Evolutionary conservation across 1,140 invertebrate species (phyloP), one percentile per base, ranked within the genome.

Genomic region (Chrysoperla carnea): DNA sequence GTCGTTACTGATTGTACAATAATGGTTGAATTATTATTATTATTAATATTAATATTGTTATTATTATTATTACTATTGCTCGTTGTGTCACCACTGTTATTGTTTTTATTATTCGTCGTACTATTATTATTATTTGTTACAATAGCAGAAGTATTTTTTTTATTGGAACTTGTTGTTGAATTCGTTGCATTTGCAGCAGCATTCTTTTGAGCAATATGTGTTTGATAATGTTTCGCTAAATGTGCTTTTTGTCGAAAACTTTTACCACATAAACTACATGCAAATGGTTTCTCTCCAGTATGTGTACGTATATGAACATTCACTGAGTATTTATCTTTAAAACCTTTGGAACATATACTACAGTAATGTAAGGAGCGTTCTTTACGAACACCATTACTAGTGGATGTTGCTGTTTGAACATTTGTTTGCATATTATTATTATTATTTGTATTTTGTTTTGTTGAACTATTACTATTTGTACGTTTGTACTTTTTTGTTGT

Each of bases 191-290:
- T 52, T 11, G 54, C 52, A 14, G 57, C 57, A 12, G 59, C 58
- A 35, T 71, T 78, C 54, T 82, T 82, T 55, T 84, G 80, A 7
- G 81, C 80, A 45, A 85, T 78, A 62, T 97, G 92, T 13, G 91
- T 95, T 62, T 94, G 87, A 60, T 95, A 92, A 62, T 97, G 92
- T 60, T 97, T 97, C 42, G 92, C 92, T 41, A 97, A 71, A 59
- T 97, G 93, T 0, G 91, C 92, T 60, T 96, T 96, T 61, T 97
- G 93, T 12, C 91, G 73, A 64, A 91, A 91, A 50, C 82, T 87
- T 56, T 90, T 91, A 37, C 84, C 84, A 52, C 88, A 92, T 12
- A 89, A 63, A 8, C 81, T 81, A 56, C 87, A 92, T 6, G 83
- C 72, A 56, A 92, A 92, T 0, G 87, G 87, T 55, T 91, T 91